These are phyloP conservation scores for Marasmarcha lunaedactyla DNA, from an alignment of 2,888 invertebrate species.

Conservation along the genomic window DNA sequence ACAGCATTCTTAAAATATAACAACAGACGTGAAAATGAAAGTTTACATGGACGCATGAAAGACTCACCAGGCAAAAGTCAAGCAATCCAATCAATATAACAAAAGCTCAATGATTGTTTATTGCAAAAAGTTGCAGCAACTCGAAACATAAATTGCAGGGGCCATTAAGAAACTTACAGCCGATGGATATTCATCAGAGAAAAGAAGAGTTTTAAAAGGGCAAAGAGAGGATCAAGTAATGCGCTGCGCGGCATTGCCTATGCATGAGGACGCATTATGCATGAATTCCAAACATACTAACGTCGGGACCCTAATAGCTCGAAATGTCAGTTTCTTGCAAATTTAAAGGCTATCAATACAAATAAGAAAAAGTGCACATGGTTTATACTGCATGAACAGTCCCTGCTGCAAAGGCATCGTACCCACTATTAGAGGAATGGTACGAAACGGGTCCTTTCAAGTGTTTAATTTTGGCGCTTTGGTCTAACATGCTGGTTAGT, in stretches of 20 bases:
- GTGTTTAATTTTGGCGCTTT: no score
- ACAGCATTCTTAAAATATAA: no score
- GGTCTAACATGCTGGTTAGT: no score
- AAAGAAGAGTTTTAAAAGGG: conserved; percentile 29
- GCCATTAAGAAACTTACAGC: conserved; percentile 23
- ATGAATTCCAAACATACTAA: conserved; percentile 46
- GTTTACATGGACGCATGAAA: no score
- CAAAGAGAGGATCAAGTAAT: conserved; percentile 36
- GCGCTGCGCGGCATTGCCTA: conserved; percentile 45
- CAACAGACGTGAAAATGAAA: no score
- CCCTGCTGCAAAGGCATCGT: no score
- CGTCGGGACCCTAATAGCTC: conserved; percentile 35
- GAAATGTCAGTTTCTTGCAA: conserved; percentile 5
- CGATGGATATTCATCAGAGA: conserved; percentile 27
- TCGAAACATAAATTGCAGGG: conserved; percentile 23
- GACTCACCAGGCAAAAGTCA: no score
- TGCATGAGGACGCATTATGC: conserved; percentile 56
- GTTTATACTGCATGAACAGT: no score
- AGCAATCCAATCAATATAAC: neutral
- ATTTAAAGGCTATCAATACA: neutral
- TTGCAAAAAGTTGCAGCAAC: conserved; percentile 1
- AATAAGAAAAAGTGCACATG: conserved; percentile 2
- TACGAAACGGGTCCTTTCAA: no score
- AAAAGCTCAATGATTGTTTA: neutral
- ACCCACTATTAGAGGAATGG: no score